These are phyloP conservation scores for Sialia sialis DNA, from an alignment of 2,113 vertebrate genomes.

Conservation along the genomic window DNA sequence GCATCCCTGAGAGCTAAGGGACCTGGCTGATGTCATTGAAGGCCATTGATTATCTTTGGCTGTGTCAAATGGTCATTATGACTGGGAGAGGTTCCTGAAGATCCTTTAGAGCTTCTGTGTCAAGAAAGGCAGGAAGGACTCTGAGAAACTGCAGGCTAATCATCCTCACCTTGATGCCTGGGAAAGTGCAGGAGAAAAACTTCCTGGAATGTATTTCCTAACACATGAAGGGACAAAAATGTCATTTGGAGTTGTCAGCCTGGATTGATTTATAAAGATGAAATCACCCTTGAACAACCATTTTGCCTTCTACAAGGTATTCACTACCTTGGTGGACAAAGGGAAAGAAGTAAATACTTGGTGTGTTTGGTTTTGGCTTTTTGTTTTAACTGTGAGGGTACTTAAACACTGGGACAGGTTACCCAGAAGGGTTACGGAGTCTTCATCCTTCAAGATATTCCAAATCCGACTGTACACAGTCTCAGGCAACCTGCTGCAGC, in stretches of 20 bases:
- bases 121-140: not conserved
- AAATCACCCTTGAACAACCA: not conserved
- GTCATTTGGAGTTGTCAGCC: not conserved
- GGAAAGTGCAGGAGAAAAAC: not conserved
- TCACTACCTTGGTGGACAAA: not conserved
- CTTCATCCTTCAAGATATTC: not conserved
- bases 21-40: not conserved
- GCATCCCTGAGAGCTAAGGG: not conserved
- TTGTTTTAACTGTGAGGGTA: not conserved
- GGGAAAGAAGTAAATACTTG: not conserved
- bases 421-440: not conserved
- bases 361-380: accelerated
- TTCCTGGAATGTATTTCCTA: not conserved
- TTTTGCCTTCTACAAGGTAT: not conserved
- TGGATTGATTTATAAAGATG: not conserved
- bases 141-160: not conserved
- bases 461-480: accelerated
- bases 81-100: not conserved
- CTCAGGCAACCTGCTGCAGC: not conserved
- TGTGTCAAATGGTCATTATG: not conserved
- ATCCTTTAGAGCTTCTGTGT: not conserved
- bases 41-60: not conserved
- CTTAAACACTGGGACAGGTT: not conserved
- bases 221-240: not conserved
- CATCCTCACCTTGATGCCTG: not conserved